Base-by-base conservation (phyloP, 1,140 invertebrate genomes). In the Drosophila persimilis region DNA sequence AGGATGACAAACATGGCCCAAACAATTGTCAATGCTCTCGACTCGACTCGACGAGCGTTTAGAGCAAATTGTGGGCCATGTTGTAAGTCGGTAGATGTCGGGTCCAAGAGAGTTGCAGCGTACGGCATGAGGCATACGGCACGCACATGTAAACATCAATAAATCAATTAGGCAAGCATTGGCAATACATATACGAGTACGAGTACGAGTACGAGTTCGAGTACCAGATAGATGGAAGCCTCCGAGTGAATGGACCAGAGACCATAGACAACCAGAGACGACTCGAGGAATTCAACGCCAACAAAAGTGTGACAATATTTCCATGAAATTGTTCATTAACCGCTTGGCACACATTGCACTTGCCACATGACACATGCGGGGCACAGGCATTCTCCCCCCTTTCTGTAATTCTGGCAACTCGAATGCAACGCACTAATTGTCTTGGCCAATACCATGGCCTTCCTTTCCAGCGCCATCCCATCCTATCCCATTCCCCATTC, bases 241-340 rank as follows among this genome's bases (percentile, higher is more conserved):
- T 4, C 35, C 35, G 4, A 39, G 35, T 55, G 62, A 65, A 58
- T 57, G 48, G 46, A 13, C 24, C 54, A 44, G 29, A 48, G 29
- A 22, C 51, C 17, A 22, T 15, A 46, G 58, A 15, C 31, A 55
- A 67, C 35, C 17, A 22, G 20, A 46, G 58, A 15, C 31, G 61
- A 67, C 35, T 39, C 74, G 77, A 86, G 81, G 80, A 86, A 85
- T 81, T 80, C 78, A 86, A 70, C 83, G 81, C 77, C 83, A 86
- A 88, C 83, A 86, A 88, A 86, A 86, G 83, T 86, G 83, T 86
- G 83, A 88, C 83, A 86, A 88, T 88, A 88, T 86, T 86, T 86
- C 83, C 83, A 88, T 86, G 83, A 86, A 86, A 86, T 86, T 86
- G 83, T 86, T 88, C 83, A 86, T 86, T 86, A 86, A 88, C 83